Evolutionary conservation across 2,113 vertebrate species (phyloP).

Genomic region (Glaucomys volans): DNA sequence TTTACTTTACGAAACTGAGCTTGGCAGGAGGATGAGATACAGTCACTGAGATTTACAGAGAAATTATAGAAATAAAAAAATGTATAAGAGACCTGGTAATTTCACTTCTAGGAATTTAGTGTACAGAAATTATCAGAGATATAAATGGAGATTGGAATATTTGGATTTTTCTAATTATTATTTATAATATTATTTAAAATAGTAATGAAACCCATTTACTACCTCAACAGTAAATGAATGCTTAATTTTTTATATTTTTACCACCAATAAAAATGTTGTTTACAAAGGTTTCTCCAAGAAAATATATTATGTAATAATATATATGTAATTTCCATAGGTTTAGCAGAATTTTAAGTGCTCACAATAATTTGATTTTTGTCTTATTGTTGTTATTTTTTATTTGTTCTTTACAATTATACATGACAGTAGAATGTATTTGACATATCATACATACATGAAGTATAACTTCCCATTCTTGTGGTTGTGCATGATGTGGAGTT

Average conservation of each 20-base stretch:
- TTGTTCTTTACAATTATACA: too few relatives aligned
- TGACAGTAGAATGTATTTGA: too few relatives aligned
- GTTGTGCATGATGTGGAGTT: too few relatives aligned
- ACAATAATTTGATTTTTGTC: background rate
- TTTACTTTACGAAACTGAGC: slow-evolving; percentile 8
- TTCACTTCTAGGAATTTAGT: background rate
- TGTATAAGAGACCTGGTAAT: background rate
- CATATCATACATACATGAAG: too few relatives aligned
- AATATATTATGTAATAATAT: background rate
- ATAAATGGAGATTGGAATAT: background rate
- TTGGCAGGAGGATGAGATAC: background rate
- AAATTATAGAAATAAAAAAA: slow-evolving; percentile 22
- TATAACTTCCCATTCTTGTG: too few relatives aligned
- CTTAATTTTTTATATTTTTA: background rate
- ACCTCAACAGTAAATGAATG: background rate
- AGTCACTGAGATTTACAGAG: background rate
- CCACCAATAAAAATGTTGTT: slow-evolving; percentile 19
- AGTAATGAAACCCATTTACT: background rate
- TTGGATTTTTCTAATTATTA: background rate
- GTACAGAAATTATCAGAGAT: background rate
- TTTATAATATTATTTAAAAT: background rate
- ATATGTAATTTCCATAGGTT: background rate
- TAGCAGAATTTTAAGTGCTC: background rate
- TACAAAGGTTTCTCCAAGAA: background rate
- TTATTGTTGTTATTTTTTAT: background rate